These are phyloP conservation scores for Danionella cerebrum DNA, from an alignment of 2,113 vertebrate genomes.

Conservation along the genomic window DNA sequence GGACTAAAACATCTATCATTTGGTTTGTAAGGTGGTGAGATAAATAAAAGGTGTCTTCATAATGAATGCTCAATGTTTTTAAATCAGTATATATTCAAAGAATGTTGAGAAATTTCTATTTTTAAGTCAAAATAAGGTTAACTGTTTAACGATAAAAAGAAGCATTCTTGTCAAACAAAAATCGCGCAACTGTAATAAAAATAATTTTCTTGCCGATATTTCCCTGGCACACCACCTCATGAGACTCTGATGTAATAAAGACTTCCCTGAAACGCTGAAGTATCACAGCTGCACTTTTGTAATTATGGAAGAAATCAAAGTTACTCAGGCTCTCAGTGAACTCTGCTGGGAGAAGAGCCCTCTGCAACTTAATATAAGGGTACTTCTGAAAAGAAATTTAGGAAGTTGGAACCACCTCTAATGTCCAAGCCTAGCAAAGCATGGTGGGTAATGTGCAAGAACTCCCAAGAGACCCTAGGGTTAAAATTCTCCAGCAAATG, in stretches of 20 bases:
- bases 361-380: not conserved
- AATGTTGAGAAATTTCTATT: no score
- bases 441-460: not conserved
- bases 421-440: not conserved
- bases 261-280: conserved; percentile 6
- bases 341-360: not conserved
- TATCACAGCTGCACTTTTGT: conserved; percentile 14
- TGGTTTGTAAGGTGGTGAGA: no score
- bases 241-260: conserved; percentile 15
- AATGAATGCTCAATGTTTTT: no score
- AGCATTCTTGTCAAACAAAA: no score
- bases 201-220: not conserved
- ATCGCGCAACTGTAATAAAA: no score
- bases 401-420: not conserved
- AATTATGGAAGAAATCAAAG: conserved; percentile 22
- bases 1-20: no score
- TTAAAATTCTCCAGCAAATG: not conserved
- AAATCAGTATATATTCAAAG: no score
- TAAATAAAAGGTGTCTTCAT: no score
- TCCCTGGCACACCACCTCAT: not conserved
- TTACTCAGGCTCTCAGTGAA: not conserved
- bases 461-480: conserved; percentile 5
- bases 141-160: no score
- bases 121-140: no score
- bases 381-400: not conserved